A percentile compares a stretch with the other conserved stretches of the same genome.
Evolutionary conservation across 2,113 vertebrate genomes (phyloP).

Genomic region (Emydura subglobosa): DNA sequence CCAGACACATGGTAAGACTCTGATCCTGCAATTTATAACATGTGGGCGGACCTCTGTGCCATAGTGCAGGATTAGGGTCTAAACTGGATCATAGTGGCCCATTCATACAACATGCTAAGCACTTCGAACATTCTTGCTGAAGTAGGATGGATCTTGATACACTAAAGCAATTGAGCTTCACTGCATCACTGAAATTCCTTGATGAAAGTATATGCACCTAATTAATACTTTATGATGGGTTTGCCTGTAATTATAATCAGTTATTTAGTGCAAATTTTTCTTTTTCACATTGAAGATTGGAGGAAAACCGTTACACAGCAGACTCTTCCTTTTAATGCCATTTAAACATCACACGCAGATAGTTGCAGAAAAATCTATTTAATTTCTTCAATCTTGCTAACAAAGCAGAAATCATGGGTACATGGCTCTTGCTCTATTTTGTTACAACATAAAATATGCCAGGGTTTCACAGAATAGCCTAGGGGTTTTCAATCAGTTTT

Average conservation of each 20-base stretch:
- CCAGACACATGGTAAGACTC: not conserved
- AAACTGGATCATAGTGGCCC: not conserved
- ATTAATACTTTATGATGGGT: not conserved
- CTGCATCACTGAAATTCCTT: not conserved
- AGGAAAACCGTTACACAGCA: not conserved
- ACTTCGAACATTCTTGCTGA: not conserved
- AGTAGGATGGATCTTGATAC: not conserved
- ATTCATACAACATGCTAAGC: not conserved
- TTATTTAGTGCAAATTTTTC: not conserved
- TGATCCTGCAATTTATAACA: fast-evolving
- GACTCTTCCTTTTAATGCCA: not conserved
- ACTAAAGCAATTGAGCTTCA: not conserved
- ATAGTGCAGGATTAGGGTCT: not conserved
- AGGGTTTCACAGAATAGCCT: not conserved
- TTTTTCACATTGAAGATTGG: not conserved
- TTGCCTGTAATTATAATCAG: not conserved
- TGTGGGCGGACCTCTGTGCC: not conserved
- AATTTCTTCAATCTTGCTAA: not conserved
- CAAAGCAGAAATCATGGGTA: not conserved
- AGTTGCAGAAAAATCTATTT: slow-evolving; percentile 62
- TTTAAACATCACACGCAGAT: not conserved
- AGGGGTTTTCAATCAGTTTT: not conserved
- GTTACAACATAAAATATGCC: not conserved
- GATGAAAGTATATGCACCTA: not conserved
- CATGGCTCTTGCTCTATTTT: not conserved